These are phyloP conservation scores for Spea hammondii DNA, from an alignment of 2,797 vertebrate genomes.

Conservation along the genomic window DNA sequence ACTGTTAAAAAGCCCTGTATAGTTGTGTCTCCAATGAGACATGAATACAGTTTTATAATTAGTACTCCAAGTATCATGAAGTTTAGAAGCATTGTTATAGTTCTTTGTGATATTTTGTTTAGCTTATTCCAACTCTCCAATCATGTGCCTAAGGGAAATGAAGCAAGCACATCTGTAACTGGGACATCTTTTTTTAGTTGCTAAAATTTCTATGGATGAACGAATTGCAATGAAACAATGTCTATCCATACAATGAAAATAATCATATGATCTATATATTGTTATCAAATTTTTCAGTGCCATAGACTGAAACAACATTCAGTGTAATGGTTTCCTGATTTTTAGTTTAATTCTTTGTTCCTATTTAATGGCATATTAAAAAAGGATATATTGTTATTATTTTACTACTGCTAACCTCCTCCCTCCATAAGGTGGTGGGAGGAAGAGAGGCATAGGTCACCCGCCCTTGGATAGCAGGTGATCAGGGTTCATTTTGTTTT, in stretches of 20 bases:
- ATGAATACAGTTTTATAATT: slow-evolving; percentile 20
- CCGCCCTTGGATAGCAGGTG: too few species aligned
- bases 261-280: background rate
- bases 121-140: background rate
- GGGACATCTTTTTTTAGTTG: slow-evolving; percentile 3
- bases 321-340: too few species aligned
- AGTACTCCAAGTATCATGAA: background rate
- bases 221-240: background rate
- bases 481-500: too few species aligned
- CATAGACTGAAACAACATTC: background rate
- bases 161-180: background rate
- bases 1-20: slow-evolving; percentile 6
- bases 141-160: background rate
- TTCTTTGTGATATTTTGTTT: background rate
- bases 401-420: too few species aligned
- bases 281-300: background rate
- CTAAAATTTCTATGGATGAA: background rate
- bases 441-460: too few species aligned
- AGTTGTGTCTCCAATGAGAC: slow-evolving; percentile 16
- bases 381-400: too few species aligned
- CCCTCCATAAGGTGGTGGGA: too few species aligned
- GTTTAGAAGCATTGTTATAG: background rate
- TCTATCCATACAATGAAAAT: background rate
- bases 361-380: too few species aligned
- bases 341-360: too few species aligned